Conservation (phyloP, 2,113 vertebrate species). For the Piliocolobus tephrosceles region DNA sequence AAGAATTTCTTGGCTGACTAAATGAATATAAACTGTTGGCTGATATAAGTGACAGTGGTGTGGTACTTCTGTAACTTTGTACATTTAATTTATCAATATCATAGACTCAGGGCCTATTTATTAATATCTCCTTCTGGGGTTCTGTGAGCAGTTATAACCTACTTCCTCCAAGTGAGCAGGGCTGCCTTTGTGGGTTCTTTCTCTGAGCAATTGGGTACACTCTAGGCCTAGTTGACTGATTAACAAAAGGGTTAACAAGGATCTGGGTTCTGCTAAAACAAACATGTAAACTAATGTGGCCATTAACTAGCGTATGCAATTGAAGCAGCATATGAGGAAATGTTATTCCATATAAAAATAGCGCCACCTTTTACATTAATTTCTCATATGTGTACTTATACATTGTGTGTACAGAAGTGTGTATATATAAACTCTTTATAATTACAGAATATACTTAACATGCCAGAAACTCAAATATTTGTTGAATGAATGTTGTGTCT, state of each 20-base stretch:
- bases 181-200: neutral
- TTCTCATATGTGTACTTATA: neutral
- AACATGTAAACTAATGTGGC: neutral
- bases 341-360: neutral
- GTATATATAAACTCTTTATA: neutral
- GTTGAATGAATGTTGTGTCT: neutral
- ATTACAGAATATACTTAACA: neutral
- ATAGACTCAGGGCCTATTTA: too few relatives aligned
- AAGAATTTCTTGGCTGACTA: neutral
- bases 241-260: neutral
- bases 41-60: neutral
- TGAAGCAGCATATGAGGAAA: neutral
- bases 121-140: neutral
- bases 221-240: neutral
- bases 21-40: neutral
- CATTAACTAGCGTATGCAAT: too few relatives aligned
- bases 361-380: neutral
- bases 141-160: fast-evolving
- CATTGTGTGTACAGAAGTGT: neutral
- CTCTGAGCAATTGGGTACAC: neutral
- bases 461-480: neutral
- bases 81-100: fast-evolving
- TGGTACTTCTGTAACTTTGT: neutral
- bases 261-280: neutral
- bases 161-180: fast-evolving